Evolutionary conservation across 1,140 invertebrate species (phyloP).

Genomic region (Hypsibius dujardini): DNA sequence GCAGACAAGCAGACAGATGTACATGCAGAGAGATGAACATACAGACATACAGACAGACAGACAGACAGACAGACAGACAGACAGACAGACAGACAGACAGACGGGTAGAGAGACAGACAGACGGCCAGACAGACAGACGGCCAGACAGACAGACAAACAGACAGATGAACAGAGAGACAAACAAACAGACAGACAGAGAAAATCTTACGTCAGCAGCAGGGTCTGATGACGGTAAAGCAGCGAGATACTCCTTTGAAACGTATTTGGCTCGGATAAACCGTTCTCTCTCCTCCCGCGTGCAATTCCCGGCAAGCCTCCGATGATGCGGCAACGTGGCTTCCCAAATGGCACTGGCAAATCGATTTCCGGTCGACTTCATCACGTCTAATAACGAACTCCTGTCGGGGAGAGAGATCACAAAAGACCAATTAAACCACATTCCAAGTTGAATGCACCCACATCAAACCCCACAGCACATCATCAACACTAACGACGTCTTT

Average conservation of each 20-base stretch:
- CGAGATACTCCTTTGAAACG: constrained; percentile 63
- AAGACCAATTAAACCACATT: constrained; percentile 48
- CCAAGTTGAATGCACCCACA: constrained; percentile 43
- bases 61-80: too few species aligned
- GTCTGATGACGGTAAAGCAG: constrained; percentile 47
- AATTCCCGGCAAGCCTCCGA: constrained; percentile 36
- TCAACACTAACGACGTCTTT: constrained; percentile 71
- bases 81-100: too few species aligned
- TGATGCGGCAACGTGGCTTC: constrained; percentile 42
- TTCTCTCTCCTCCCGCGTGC: constrained; percentile 57
- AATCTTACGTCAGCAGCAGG: constrained; percentile 44
- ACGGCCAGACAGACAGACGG: too few species aligned
- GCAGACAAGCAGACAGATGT: too few species aligned
- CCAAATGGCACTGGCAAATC: constrained; percentile 77
- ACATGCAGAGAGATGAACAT: too few species aligned
- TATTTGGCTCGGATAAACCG: constrained; percentile 72
- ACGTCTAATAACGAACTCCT: constrained; percentile 51
- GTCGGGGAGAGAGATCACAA: too few species aligned
- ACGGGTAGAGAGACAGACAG: too few species aligned
- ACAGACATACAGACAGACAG: too few species aligned
- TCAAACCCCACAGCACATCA: constrained; percentile 81
- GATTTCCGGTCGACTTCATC: constrained; percentile 80
- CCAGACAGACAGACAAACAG: too few species aligned
- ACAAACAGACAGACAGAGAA: too few species aligned
- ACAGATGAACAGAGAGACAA: too few species aligned